Conservation (phyloP, 2,113 vertebrate genomes). For the Coptodon bakossiorum region DNA sequence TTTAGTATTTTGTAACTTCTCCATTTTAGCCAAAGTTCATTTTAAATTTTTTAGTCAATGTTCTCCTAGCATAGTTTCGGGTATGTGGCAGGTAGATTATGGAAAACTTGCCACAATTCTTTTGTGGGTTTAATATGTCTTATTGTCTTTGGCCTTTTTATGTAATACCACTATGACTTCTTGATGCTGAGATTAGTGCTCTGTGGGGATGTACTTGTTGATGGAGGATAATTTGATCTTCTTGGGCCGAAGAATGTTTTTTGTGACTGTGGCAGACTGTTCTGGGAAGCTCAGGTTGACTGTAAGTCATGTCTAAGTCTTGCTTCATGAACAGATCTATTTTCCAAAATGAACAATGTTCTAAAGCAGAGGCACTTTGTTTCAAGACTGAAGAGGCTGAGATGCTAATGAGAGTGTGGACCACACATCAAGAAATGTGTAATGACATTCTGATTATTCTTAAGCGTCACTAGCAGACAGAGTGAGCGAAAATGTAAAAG, state of each 20-base stretch:
- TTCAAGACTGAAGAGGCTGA: background rate
- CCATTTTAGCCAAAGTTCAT: background rate
- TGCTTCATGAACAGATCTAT: background rate
- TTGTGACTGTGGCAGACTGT: background rate
- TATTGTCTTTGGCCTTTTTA: background rate
- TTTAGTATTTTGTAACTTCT: background rate
- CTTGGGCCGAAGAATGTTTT: background rate
- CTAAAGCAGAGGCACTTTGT: background rate
- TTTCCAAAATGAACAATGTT: background rate
- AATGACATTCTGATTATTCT: background rate
- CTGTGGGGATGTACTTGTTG: background rate
- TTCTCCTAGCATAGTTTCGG: fast-evolving
- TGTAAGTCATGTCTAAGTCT: background rate
- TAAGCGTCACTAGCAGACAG: background rate
- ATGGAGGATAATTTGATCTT: background rate
- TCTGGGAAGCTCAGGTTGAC: background rate
- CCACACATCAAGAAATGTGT: background rate
- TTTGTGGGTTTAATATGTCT: background rate
- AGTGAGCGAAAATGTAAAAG: background rate
- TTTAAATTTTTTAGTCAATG: background rate
- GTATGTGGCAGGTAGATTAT: background rate
- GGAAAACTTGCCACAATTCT: background rate
- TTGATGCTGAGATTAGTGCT: background rate
- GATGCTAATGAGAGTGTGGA: background rate
- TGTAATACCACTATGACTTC: background rate